Evolutionary conservation across 2,797 vertebrate genomes (phyloP), one percentile per base, ranked within the genome.

Genomic region (Micropoecilia bifurca): DNA sequence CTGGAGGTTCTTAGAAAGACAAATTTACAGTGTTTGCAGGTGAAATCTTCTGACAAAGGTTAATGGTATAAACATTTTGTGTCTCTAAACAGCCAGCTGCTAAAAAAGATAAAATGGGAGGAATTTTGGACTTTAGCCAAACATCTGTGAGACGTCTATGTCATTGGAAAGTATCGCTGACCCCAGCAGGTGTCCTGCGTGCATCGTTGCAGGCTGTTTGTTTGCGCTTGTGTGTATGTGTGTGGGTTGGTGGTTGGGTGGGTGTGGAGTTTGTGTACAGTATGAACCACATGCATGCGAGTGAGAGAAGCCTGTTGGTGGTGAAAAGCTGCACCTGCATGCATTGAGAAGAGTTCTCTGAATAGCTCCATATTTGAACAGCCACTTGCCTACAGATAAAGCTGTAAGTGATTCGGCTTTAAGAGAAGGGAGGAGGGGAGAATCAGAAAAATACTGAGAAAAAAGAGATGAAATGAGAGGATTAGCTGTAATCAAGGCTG

Each of bases 281-380:
- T 80, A 73, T 66, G 28, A 75, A 71, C 80, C 16, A 50, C 78
- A 18, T 50, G 36, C 77, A 47, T 79, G 80, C 36, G 84, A 80
- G 76, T 2, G 71, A 69, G 79, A 55, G 75, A 68, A 68, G 50
- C 79, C 9, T 79, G 84, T 48, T 47, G 82, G 75, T n/a, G 78
- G 77, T 82, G 90, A 89, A 94, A 94, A 90, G 84, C 80, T 87
- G 89, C 93, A 94, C 93, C 93, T 94, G 94, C 85, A 84, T 80
- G 86, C 47, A 82, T 83, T 92, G 89, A 92, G 93, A 89, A 88
- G 87, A 91, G 69, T 88, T 88, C 80, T 88, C 75, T 90, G 91
- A 92, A 94, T 89, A 87, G 90, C 92, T 92, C 79, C 89, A 88
- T 91, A 91, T 94, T 91, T 90, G 84, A 92, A 90, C 89, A 91